Base-by-base conservation (phyloP, 1,140 invertebrate genomes). In the Globodera rostochiensis region DNA sequence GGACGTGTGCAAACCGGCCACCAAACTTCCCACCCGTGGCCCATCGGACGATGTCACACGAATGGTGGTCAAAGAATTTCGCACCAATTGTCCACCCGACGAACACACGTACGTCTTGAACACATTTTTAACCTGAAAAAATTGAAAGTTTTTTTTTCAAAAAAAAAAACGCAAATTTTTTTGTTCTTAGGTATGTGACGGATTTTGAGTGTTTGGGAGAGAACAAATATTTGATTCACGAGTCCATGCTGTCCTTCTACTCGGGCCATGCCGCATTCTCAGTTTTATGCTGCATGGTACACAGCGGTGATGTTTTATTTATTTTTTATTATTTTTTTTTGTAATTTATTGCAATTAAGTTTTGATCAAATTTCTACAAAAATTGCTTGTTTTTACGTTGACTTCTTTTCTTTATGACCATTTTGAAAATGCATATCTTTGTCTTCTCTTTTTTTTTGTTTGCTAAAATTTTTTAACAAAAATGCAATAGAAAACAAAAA, bases 1-100 rank as follows among this genome's bases (percentile, higher is more conserved):
- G 83, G 92, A 92, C 84, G 91, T 82, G 88, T 93, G 93, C 47
- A 90, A 92, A 50, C 92, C 92, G 19, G 84, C 90, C 81, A 67
- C 80, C 15, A 86, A 78, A n/a, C 19, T 67, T 9, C 45, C 66
- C 19, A 15, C 85, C 36, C 79, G 83, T 69, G 36, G 80, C 4
- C 4, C 49, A 4, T 15, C 57, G 4, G 60, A 64, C 46, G 76
- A 60, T 25, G 19, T 19, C 66, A 46, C 70, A 47, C 49, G 21
- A 53, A 70, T 50, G n/a, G 6, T 78, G 25, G 19, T 70, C 15
- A 78, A 78, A n/a, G 76, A 78, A 46, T 78, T 50, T 9, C 60
- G 76, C 19, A 66, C 60, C 25, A 86, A 84, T 75, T 90, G 57
- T 67, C 84, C 80, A 8, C 49, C 75, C 9, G 84, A 91, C 66